Percentiles rank a stretch among this genome's conserved stretches.
These are phyloP conservation scores for Pteropus rufus DNA, from an alignment of 2,797 vertebrate genomes.

Conservation along the genomic window DNA sequence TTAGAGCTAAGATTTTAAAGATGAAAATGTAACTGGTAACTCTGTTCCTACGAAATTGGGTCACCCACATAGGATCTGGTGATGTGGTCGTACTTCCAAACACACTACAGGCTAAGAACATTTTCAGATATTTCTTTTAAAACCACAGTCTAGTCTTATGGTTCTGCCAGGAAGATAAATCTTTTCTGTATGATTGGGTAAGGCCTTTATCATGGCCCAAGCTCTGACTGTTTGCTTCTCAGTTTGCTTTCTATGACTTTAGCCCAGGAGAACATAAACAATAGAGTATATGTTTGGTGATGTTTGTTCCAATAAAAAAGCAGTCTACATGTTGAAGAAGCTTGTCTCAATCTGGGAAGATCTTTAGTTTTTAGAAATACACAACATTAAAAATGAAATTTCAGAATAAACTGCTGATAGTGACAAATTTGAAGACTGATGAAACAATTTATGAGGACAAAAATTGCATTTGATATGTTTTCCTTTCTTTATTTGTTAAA, in stretches of 20 bases:
- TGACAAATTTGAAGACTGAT: background rate
- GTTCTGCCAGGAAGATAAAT: background rate
- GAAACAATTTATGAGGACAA: background rate
- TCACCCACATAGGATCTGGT: background rate
- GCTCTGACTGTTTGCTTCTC: background rate
- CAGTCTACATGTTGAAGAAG: background rate
- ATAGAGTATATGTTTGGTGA: background rate
- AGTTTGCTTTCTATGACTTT: background rate
- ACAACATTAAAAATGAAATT: background rate
- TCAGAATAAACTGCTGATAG: slow-evolving; percentile 29
- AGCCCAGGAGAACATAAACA: background rate
- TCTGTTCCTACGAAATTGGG: background rate
- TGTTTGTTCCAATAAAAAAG: background rate
- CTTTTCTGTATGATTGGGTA: background rate
- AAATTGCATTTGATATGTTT: background rate
- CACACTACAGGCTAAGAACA: background rate
- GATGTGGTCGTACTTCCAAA: background rate
- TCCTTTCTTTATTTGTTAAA: background rate
- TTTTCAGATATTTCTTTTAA: slow-evolving; percentile 1
- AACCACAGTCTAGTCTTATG: background rate
- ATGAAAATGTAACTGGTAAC: background rate
- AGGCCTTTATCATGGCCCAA: background rate
- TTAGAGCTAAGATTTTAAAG: background rate
- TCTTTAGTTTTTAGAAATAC: background rate
- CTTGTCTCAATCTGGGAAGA: background rate